Conservation (phyloP, 2,113 vertebrate species). For the Trochalopteron elliotii region DNA sequence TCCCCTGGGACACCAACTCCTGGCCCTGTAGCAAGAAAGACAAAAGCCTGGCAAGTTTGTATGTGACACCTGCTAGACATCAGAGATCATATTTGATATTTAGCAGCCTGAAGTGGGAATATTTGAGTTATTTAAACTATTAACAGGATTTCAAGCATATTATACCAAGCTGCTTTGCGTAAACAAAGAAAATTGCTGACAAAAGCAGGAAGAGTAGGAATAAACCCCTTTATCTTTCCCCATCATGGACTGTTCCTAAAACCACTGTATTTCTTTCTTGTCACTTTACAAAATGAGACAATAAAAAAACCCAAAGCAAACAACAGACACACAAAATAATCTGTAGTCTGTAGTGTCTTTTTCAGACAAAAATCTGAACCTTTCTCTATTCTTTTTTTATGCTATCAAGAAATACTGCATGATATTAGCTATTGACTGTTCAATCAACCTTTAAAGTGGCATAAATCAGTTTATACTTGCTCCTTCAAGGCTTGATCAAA, state of each 20-base stretch:
- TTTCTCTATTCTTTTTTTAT: not conserved
- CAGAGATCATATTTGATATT: not conserved
- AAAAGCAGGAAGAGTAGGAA: not conserved
- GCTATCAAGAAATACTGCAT: not conserved
- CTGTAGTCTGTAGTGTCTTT: not conserved
- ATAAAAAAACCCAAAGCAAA: not conserved
- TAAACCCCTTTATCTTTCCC: not conserved
- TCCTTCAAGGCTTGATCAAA: not conserved
- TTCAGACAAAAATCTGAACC: not conserved
- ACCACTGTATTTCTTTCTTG: not conserved
- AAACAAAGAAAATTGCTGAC: slow-evolving; percentile 7
- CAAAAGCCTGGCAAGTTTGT: not conserved
- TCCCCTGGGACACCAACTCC: not conserved
- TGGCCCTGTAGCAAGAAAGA: not conserved
- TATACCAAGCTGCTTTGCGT: not conserved
- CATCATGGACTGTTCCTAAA: not conserved
- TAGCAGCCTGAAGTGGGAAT: not conserved
- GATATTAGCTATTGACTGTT: not conserved
- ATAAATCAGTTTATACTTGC: not conserved
- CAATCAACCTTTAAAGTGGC: not conserved
- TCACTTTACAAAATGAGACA: not conserved
- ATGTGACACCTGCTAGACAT: not conserved
- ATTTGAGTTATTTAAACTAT: slow-evolving; percentile 13
- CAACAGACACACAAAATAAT: not conserved
- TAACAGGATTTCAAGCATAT: not conserved